Percentiles rank a stretch among this genome's conserved stretches.
These are phyloP conservation scores for Drosophila pseudotalamancana DNA, from an alignment of 2,888 invertebrate genomes.

Conservation along the genomic window DNA sequence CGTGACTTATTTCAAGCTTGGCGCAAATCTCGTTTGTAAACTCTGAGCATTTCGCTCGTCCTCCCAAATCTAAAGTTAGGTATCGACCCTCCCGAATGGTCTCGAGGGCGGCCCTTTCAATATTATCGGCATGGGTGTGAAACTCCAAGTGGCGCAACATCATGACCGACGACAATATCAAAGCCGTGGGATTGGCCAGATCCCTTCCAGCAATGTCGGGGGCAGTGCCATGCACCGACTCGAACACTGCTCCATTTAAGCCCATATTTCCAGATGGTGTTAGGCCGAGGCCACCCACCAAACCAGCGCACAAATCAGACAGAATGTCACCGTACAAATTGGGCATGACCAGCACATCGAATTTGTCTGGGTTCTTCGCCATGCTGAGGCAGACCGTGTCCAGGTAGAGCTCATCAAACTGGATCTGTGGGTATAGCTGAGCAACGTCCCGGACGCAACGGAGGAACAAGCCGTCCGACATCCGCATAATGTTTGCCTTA, in stretches of 20 bases:
- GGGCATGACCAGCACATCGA: constrained; percentile 99
- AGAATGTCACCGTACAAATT: constrained; percentile 99
- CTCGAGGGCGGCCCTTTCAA: constrained; percentile 93
- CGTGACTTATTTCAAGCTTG: constrained; percentile 70
- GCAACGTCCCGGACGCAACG: constrained; percentile 98
- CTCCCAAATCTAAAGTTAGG: constrained; percentile 98
- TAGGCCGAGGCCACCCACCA: constrained; percentile 98
- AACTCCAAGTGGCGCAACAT: constrained; percentile 98
- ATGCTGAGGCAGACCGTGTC: constrained; percentile 99
- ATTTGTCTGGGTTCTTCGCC: constrained; percentile 98
- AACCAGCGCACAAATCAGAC: constrained; percentile 99
- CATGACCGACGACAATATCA: constrained; percentile 98
- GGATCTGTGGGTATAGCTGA: constrained; percentile 94
- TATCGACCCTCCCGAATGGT: constrained; percentile 93
- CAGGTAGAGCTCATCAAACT: constrained; percentile 98
- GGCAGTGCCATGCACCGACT: constrained; percentile 99
- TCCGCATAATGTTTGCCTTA: constrained; percentile 99
- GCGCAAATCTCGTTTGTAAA: constrained; percentile 96
- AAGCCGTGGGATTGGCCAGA: constrained; percentile 98
- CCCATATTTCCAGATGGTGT: constrained; percentile 99
- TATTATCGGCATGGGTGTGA: constrained; percentile 90
- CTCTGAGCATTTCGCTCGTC: constrained; percentile 97
- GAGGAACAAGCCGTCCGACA: constrained; percentile 99
- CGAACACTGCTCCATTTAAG: constrained; percentile 98
- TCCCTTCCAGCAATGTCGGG: constrained; percentile 99